Conservation (phyloP, 2,113 vertebrate species). For the pig (Sus scrofa) region T2T-Sscrofa CM000822.6:1986501-1987000, state of each 20-base stretch:
- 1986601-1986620: neutral
- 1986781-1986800: constrained; percentile 27
- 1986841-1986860: neutral
- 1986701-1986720: too few relatives aligned
- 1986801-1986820: neutral
- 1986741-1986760: too few relatives aligned
- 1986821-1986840: constrained; percentile 23
- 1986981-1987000: too few relatives aligned
- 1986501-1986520: neutral
- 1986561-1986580: neutral
- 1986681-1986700: too few relatives aligned
- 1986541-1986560: neutral
- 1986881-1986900: constrained; percentile 16
- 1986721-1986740: too few relatives aligned
- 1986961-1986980: too few relatives aligned
- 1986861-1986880: neutral
- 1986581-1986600: neutral
- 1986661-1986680: too few relatives aligned
- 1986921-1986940: too few relatives aligned
- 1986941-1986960: too few relatives aligned
- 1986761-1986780: too few relatives aligned
- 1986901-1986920: constrained; percentile 10
- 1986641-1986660: too few relatives aligned
- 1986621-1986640: neutral
- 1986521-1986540: neutral